phyloP scores from a whole-genome alignment of 1,140 invertebrate genomes.

The Pteromalus puparum region DNA sequence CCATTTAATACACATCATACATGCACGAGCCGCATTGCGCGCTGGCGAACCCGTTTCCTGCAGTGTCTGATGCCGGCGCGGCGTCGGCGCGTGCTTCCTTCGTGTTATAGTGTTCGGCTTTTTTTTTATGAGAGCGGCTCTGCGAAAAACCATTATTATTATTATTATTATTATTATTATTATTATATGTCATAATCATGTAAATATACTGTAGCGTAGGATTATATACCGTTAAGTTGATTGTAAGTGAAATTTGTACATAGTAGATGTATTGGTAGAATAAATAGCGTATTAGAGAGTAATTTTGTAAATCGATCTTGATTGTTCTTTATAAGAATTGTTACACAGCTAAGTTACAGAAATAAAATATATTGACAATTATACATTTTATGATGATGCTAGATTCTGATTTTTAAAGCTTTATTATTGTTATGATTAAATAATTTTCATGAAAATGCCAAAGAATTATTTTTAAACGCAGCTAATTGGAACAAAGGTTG shows the following conservation, averaged over 20 bases:
- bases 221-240: neutral
- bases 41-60: neutral
- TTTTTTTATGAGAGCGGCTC: neutral
- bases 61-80: neutral
- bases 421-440: too few relatives aligned
- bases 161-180: neutral
- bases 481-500: too few relatives aligned
- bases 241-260: neutral
- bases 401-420: too few relatives aligned
- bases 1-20: neutral
- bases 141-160: conserved; percentile 1
- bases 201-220: neutral
- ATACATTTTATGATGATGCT: neutral
- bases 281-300: neutral
- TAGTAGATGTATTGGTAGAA: neutral
- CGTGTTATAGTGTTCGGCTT: neutral
- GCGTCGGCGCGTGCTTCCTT: neutral
- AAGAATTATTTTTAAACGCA: too few relatives aligned
- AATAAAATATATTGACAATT: neutral
- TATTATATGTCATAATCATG: neutral
- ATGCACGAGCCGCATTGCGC: neutral
- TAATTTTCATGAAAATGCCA: too few relatives aligned
- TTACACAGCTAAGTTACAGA: neutral
- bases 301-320: neutral
- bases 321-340: neutral